Base-by-base conservation (phyloP, 2,113 vertebrate genomes). In the Pygoscelis antarcticus region DNA sequence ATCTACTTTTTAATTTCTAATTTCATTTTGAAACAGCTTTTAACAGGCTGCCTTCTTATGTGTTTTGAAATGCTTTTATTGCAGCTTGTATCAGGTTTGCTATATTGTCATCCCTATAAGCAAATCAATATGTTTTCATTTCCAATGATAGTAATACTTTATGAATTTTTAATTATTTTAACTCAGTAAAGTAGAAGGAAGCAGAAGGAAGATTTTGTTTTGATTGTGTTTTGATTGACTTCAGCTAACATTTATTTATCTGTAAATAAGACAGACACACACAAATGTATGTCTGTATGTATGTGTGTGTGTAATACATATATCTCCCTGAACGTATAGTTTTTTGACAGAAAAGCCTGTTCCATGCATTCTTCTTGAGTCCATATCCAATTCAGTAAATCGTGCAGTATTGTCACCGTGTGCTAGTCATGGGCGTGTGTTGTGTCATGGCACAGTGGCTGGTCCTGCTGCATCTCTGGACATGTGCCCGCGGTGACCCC, bases 401-500 rank as follows among this genome's bases (percentile, higher is more conserved):
- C 1, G 2, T 64, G 22, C 34, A 5, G 65, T 40, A 3, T 26
- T 91, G 57, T 52, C 57, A 21, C 26, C 7, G 0, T 6, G 47
- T 29, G 36, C 23, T 55, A 57, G 38, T 13, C n/a, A 30, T 1
- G 32, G 26, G 7, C 51, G 38, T 32, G 9, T 34, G 54, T 13
- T 72, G 38, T 71, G 77, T 84, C 69, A 9, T 2, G 14, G 27
- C 0, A 0, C 27, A 5, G 55, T 9, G 55, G 17, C 77, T 64
- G 46, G 14, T 92, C 40, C 25, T 18, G 62, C 58, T 40, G 34
- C 68, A 4, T 57, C 40, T 89, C 68, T 58, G 51, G 30, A 29
- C 0, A 0, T 14, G 27, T 80, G 30, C 30, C 66, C 3, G 1
- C 6, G 8, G 54, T 74, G 16, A 81, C 15, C 5, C 5, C 17